These are phyloP conservation scores for Pampusana beccarii DNA, from an alignment of 2,113 vertebrate species.

Conservation along the genomic window DNA sequence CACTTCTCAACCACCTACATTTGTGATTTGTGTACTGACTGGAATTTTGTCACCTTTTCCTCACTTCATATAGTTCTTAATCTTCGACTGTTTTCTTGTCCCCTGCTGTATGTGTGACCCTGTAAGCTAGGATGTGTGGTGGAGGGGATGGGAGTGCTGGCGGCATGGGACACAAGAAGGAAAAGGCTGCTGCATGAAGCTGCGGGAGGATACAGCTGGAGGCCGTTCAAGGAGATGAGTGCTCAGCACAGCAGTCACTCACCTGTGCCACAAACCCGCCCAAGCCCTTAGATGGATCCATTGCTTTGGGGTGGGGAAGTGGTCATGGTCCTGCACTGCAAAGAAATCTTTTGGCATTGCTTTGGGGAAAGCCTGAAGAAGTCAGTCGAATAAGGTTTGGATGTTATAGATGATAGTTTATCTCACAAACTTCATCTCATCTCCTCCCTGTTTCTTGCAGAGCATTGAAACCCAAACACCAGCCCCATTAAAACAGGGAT, in stretches of 20 bases:
- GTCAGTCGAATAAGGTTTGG: not conserved
- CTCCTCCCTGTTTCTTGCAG: not conserved
- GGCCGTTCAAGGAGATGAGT: not conserved
- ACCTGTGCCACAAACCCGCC: not conserved
- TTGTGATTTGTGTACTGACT: not conserved
- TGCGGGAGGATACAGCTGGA: not conserved
- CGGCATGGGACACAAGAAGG: not conserved
- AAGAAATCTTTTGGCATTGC: not conserved
- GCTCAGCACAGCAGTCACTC: not conserved
- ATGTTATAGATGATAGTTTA: fast-evolving
- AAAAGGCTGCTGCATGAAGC: not conserved
- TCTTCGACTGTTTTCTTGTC: not conserved
- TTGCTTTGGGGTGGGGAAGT: not conserved
- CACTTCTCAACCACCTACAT: not conserved
- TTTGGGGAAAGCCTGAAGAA: not conserved
- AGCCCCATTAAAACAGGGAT: not conserved
- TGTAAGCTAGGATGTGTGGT: not conserved
- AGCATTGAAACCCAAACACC: not conserved
- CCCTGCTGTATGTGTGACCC: not conserved
- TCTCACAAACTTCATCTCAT: not conserved
- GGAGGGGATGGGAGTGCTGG: not conserved
- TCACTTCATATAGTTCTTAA: not conserved
- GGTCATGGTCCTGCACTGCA: not conserved
- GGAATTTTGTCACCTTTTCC: not conserved
- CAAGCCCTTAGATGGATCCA: not conserved